These are phyloP conservation scores for Chouioia cunea DNA, from an alignment of 2,888 invertebrate genomes.

Conservation along the genomic window DNA sequence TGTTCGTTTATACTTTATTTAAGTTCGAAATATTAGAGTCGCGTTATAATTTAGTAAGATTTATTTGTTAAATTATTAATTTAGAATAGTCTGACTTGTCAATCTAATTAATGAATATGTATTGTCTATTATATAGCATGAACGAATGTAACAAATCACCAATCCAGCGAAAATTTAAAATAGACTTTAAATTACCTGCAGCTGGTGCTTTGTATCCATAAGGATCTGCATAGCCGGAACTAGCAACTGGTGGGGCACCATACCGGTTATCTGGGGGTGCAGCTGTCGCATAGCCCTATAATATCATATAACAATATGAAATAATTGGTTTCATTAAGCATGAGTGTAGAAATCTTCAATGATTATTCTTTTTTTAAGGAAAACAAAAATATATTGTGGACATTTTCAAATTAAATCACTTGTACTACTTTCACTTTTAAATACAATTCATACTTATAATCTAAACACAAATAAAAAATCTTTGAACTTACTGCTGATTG, in stretches of 20 bases:
- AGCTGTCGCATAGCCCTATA: conserved; percentile 63
- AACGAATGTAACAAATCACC: background rate
- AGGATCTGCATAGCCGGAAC: conserved; percentile 63
- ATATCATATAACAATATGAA: conserved; percentile 7
- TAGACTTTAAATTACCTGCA: conserved; percentile 56
- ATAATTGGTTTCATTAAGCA: background rate
- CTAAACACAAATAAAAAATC: background rate
- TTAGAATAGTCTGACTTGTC: too few species aligned
- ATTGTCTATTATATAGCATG: conserved; percentile 24
- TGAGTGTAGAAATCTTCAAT: background rate
- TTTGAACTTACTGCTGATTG: conserved; percentile 61
- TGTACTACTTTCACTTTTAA: too few species aligned
- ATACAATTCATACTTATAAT: background rate
- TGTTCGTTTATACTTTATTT: too few species aligned
- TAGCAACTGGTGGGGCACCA: conserved; percentile 62
- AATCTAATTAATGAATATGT: conserved; percentile 4
- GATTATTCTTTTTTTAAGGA: background rate
- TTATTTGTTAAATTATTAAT: too few species aligned
- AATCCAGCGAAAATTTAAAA: conserved; percentile 2
- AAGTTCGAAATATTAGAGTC: too few species aligned
- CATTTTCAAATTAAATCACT: too few species aligned
- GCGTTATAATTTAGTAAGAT: too few species aligned
- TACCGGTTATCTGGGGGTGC: conserved; percentile 64
- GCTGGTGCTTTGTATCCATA: conserved; percentile 66
- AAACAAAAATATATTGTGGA: background rate